Evolutionary conservation across 2,888 invertebrate genomes (phyloP), one percentile per base, ranked within the genome.

Genomic region (Callinectes sapidus): DNA sequence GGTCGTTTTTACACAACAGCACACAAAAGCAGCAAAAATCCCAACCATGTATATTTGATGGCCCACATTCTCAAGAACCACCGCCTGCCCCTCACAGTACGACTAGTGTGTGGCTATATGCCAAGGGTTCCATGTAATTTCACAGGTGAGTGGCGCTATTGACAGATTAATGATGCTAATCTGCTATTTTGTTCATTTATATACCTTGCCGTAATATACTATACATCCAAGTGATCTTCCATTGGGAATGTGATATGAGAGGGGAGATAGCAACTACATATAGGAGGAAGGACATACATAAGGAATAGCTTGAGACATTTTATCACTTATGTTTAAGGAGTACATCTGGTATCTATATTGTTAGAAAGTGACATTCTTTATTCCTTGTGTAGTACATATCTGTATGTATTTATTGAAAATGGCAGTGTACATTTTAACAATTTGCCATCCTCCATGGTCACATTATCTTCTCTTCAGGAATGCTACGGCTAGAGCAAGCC

Each of bases 1-100:
- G 97, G 97, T 86, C 97, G 97, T 95, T 97, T 97, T 95, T 97
- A 97, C 95, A 97, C 97, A 95, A 97, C 97, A 93, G 96, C 96
- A 93, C 96, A 96, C 28, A 96, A 93, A 86, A 85, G n/a, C 23
- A 90, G 91, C 61, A 91, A 92, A 87, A 92, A 92, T 85, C 92
- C 91, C 28, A 92, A 90, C 88, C 91, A 93, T 71, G 96, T 97
- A 55, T 96, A 96, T 95, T 96, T 96, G 94, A 95, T 96, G 91
- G 96, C 96, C 89, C 96, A 96, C 95, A 96, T 97, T 93, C 96
- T 97, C 94, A 96, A 97, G 95, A 96, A 97, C 95, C 96, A 97
- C 95, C 96, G 96, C 95, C 96, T 96, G 95, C 97, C 97, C 28
- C 95, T 97, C 42, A 96, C 96, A 94, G 97, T 97, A 85, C 96